phyloP scores from a whole-genome alignment of 2,888 invertebrate species.

The Ecdyonurus torrentis region DNA sequence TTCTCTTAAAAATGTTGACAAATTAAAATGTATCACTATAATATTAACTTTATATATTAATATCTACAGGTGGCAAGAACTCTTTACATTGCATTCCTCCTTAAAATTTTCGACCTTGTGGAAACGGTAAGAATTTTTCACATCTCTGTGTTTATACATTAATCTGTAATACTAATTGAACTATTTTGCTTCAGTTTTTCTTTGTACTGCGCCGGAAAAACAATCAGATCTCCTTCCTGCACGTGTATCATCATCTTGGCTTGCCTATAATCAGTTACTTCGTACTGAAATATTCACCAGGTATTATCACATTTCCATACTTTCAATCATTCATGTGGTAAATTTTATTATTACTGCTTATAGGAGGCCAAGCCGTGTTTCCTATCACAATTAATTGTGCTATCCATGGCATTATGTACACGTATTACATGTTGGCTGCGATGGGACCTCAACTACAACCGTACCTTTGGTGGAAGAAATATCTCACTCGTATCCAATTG shows the following conservation, averaged over 20 bases:
- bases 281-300: background rate
- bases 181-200: background rate
- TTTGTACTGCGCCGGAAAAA: background rate
- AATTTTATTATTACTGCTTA: background rate
- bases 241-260: background rate
- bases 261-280: background rate
- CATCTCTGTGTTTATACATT: background rate
- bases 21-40: constrained; percentile 8
- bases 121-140: constrained; percentile 44
- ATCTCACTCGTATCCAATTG: constrained; percentile 10
- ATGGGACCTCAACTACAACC: constrained; percentile 8
- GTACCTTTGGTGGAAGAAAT: constrained; percentile 12
- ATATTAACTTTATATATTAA: background rate
- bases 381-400: constrained; percentile 6
- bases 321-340: background rate
- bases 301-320: background rate
- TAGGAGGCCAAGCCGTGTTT: constrained; percentile 11
- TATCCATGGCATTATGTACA: constrained; percentile 11
- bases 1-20: constrained; percentile 7
- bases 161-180: background rate
- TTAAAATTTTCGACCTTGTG: constrained; percentile 60
- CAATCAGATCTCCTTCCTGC: background rate
- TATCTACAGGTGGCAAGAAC: constrained; percentile 10
- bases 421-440: constrained; percentile 10
- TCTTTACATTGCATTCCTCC: constrained; percentile 68